Evolutionary conservation across 2,888 invertebrate species (phyloP), one percentile per base, ranked within the genome.

Genomic region (Conus canariensis): DNA sequence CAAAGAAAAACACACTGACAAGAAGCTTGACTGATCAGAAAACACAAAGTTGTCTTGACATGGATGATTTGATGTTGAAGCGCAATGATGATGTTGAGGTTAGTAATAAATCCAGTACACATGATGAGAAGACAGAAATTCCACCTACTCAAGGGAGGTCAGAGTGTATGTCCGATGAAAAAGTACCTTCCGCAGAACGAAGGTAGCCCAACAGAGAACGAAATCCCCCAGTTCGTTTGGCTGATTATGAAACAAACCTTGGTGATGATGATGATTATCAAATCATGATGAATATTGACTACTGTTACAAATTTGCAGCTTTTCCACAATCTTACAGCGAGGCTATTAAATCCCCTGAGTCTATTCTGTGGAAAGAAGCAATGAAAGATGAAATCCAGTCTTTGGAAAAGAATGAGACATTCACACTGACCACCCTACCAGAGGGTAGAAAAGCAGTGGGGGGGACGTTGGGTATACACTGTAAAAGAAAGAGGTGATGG

Each of bases 341-440:
- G 67, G 88, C 90, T 59, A 85, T 87, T 19, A 22, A 58, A 30
- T 19, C 10, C 80, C 74, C 77, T 25, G 67, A 64, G 90, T 91
- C 30, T 91, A 87, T 77, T 77, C 9, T 64, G 77, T 64, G 74
- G 70, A 86, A 60, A 82, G 64, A 90, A 82, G 90, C 91, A 45
- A 92, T 91, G 91, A 30, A 91, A 22, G 91, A 93, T 90, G 91
- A 19, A 92, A 93, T 93, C 87, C 91, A 89, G 82, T 77, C 30
- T 70, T 87, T 64, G 74, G 59, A 86, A 60, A 2, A 82, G 56
- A 90, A 82, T 89, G 90, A 67, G 91, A 92, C 92, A 22, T 77
- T 77, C 77, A 77, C 25, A 12, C 77, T 77, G 77, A 25, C 77
- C 77, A 77, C 77, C 77, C 25, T 77, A 10, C 77, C 77, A 1